Evolutionary conservation across 2,113 vertebrate species (phyloP).

Genomic region (Lophochroa leadbeateri): DNA sequence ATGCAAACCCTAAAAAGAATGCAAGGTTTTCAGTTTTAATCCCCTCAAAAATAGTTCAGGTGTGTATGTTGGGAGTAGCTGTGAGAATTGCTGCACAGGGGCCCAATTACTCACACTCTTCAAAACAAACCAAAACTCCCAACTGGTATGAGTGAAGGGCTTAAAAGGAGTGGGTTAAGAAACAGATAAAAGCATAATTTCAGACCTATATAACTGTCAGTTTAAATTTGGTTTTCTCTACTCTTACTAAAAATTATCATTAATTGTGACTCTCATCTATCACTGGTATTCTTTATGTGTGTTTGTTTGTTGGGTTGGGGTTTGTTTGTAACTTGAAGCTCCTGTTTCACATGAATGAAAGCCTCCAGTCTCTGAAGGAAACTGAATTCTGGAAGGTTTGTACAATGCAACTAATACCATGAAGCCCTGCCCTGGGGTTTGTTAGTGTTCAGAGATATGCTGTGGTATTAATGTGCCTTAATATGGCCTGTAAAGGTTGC

Average conservation of each 20-base stretch:
- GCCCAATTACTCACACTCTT: constrained; percentile 1
- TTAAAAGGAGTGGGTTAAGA: not conserved
- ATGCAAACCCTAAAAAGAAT: not conserved
- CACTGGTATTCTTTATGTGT: not conserved
- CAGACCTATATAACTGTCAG: not conserved
- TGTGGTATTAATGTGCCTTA: not conserved
- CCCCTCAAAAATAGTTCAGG: not conserved
- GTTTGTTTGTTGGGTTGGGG: not conserved
- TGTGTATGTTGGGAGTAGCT: not conserved
- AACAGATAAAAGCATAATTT: not conserved
- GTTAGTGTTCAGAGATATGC: not conserved
- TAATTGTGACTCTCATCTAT: not conserved
- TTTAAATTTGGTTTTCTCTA: not conserved
- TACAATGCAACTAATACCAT: not conserved
- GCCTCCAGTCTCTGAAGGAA: not conserved
- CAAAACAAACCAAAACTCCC: constrained; percentile 1
- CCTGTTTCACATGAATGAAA: not conserved
- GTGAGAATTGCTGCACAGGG: constrained; percentile 12
- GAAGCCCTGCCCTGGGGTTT: not conserved
- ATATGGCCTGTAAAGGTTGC: not conserved
- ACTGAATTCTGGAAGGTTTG: not conserved
- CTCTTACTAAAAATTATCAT: not conserved
- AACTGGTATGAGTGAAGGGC: not conserved
- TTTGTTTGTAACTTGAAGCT: not conserved
- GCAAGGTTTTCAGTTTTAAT: not conserved